These are phyloP conservation scores for Xiphorhynchus elegans DNA, from an alignment of 2,113 vertebrate genomes.

Conservation along the genomic window DNA sequence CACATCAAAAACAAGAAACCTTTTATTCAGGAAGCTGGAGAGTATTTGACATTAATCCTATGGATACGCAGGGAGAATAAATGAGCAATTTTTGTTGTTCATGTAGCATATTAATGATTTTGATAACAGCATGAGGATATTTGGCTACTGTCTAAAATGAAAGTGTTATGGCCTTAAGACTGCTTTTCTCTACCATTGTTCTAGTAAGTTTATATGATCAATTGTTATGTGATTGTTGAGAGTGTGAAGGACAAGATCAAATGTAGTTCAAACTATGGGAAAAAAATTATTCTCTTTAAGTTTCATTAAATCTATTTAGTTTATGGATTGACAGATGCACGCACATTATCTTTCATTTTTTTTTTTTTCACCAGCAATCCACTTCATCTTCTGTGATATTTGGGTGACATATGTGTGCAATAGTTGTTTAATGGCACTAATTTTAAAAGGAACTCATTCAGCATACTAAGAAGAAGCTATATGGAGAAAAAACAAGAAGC, in stretches of 20 bases:
- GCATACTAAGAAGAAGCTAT: background rate
- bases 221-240: background rate
- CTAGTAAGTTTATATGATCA: background rate
- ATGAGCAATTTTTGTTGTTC: conserved; percentile 16
- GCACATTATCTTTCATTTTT: background rate
- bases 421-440: background rate
- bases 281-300: background rate
- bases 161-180: background rate
- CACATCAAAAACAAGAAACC: conserved; percentile 33
- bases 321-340: background rate
- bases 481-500: background rate
- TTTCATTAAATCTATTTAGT: background rate
- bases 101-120: conserved; percentile 25
- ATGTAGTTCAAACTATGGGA: background rate
- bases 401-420: background rate
- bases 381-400: background rate
- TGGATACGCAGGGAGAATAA: conserved; percentile 15
- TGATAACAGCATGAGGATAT: background rate
- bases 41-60: conserved; percentile 51
- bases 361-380: background rate
- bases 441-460: background rate
- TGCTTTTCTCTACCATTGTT: background rate
- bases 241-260: background rate
- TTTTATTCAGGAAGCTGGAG: conserved; percentile 25
- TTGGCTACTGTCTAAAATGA: background rate